phyloP scores from a whole-genome alignment of 1,140 invertebrate species.

The Sinonovacula constricta region DNA sequence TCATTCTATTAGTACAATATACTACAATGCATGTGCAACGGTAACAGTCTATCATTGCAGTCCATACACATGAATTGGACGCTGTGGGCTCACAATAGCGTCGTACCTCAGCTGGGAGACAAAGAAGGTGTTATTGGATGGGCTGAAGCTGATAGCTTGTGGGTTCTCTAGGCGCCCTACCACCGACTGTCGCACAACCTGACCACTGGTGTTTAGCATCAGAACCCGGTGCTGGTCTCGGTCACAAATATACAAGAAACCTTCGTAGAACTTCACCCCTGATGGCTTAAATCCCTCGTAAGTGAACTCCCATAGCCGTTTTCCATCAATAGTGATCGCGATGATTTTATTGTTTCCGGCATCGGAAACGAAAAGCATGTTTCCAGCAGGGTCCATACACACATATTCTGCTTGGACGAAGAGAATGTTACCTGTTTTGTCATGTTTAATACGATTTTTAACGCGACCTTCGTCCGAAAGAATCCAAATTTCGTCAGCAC shows the following conservation, averaged over 20 bases:
- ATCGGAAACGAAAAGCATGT: constrained; percentile 29
- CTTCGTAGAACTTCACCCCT: constrained; percentile 25
- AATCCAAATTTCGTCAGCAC: constrained; percentile 48
- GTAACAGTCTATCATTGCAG: constrained; percentile 5
- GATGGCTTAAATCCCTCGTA: constrained; percentile 43
- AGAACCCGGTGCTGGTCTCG: constrained; percentile 38
- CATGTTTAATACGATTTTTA: constrained; percentile 26
- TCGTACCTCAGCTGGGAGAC: constrained; percentile 46
- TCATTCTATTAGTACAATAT: no score
- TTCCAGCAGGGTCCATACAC: constrained; percentile 10
- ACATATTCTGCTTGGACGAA: constrained; percentile 49
- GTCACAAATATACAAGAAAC: constrained; percentile 37
- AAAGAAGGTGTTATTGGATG: neutral
- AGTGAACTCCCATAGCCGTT: constrained; percentile 40
- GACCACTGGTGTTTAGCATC: constrained; percentile 31
- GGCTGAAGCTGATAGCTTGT: constrained; percentile 24
- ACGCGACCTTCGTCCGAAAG: constrained; percentile 37
- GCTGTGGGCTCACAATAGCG: constrained; percentile 10
- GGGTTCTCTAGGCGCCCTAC: constrained; percentile 38
- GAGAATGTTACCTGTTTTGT: constrained; percentile 13
- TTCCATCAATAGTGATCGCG: constrained; percentile 36
- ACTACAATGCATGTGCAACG: no score
- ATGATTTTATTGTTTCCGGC: constrained; percentile 24
- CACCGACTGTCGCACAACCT: constrained; percentile 41
- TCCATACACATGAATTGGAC: constrained; percentile 33